A percentile compares a stretch with the other conserved stretches of the same genome.
These are phyloP conservation scores for Tolypeutes matacus DNA, from an alignment of 2,797 vertebrate species.

Conservation along the genomic window DNA sequence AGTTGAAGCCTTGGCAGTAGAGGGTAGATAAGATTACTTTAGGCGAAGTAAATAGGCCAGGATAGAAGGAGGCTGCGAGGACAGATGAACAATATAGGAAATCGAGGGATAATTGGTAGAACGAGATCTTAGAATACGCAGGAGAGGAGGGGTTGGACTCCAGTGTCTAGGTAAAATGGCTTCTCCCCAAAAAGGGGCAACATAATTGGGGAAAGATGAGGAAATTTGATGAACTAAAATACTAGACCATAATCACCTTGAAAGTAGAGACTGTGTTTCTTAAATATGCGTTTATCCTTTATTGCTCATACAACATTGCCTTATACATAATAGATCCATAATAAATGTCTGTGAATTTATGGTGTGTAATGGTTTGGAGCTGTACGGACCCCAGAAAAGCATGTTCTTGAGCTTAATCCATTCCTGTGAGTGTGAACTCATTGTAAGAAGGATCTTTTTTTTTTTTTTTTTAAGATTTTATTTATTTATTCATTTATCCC, in stretches of 20 bases:
- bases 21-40: background rate
- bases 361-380: background rate
- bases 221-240: background rate
- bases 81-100: background rate
- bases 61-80: background rate
- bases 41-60: background rate
- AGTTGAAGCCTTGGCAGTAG: background rate
- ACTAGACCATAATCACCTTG: background rate
- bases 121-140: background rate
- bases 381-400: too few relatives aligned
- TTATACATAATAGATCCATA: background rate
- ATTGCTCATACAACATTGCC: background rate
- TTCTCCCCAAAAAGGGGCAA: background rate
- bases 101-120: background rate
- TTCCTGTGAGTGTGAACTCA: too few relatives aligned
- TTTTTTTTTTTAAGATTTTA: too few relatives aligned
- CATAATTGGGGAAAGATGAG: background rate
- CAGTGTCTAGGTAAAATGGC: background rate
- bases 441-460: too few relatives aligned
- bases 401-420: too few relatives aligned
- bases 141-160: background rate
- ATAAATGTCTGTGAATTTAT: slow-evolving; percentile 14
- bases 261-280: background rate
- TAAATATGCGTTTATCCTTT: background rate
- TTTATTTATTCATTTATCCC: too few relatives aligned